Evolutionary conservation across 2,888 invertebrate species (phyloP).

Genomic region (Plutella xylostella): DNA sequence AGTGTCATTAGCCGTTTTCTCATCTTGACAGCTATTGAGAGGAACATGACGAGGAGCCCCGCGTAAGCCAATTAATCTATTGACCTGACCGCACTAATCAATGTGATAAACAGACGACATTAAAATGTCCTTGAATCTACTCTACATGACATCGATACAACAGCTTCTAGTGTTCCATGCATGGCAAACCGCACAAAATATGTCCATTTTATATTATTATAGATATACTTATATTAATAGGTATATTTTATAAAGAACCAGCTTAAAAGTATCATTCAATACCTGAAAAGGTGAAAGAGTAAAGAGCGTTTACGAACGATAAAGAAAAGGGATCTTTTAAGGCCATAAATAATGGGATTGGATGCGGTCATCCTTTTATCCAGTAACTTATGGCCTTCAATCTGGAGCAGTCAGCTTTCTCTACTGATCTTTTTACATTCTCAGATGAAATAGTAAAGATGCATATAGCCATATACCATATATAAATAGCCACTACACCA

Average conservation of each 20-base stretch:
- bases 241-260: no score
- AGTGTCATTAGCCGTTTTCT: no score
- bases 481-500: no score
- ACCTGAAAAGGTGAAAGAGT: slow-evolving; percentile 21
- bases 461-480: no score
- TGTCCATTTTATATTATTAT: no score
- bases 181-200: no score
- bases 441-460: no score
- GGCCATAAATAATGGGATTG: slow-evolving; percentile 50
- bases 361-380: slow-evolving; percentile 39
- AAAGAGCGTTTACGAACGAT: slow-evolving; percentile 28
- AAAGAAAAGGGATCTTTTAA: slow-evolving; percentile 36
- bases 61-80: slow-evolving; percentile 50
- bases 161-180: no score
- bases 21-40: slow-evolving; percentile 25
- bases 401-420: slow-evolving; percentile 13
- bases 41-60: slow-evolving; percentile 39
- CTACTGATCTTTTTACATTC: not conserved
- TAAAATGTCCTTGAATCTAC: slow-evolving; percentile 1
- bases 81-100: slow-evolving; percentile 31
- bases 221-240: no score
- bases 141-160: no score
- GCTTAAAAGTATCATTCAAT: not conserved
- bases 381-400: slow-evolving; percentile 31
- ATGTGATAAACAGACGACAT: not conserved